Evolutionary conservation across 2,113 vertebrate species (phyloP).

Genomic region (Psettodes erumei): DNA sequence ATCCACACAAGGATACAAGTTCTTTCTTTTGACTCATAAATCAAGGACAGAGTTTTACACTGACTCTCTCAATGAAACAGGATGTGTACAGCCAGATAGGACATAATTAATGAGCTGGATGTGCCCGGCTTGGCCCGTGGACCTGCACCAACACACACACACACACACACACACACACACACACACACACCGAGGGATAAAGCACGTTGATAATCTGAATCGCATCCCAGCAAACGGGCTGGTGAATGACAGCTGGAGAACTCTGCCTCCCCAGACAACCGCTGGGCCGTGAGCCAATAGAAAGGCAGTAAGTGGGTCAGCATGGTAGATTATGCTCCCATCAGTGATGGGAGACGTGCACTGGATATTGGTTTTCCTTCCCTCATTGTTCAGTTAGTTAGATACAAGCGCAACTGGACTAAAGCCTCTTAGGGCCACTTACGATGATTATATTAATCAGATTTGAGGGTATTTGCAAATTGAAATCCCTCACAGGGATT

Average conservation of each 20-base stretch:
- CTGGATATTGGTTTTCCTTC: slow-evolving; percentile 28
- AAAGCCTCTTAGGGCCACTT: slow-evolving; percentile 65
- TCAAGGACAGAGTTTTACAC: background rate
- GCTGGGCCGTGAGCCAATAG: slow-evolving; percentile 49
- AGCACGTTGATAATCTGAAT: slow-evolving; percentile 44
- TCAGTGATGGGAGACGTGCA: slow-evolving; percentile 25
- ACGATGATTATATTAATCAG: slow-evolving; percentile 61
- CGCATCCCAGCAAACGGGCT: slow-evolving; percentile 38
- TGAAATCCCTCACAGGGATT: slow-evolving; percentile 49
- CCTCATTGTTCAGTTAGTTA: slow-evolving; percentile 44
- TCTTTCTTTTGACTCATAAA: background rate
- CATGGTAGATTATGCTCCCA: slow-evolving; percentile 21
- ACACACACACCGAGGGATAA: background rate
- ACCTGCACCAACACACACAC: background rate
- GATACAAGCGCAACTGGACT: slow-evolving; percentile 18
- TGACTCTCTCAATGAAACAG: background rate
- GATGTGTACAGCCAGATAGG: background rate
- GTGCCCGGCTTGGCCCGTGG: background rate
- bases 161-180: slow-evolving; percentile 9
- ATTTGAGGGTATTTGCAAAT: slow-evolving; percentile 47
- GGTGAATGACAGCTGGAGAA: slow-evolving; percentile 63
- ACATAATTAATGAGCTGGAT: background rate
- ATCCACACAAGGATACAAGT: background rate
- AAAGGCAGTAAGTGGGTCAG: slow-evolving; percentile 58
- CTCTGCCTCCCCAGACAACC: slow-evolving; percentile 32